Conservation (phyloP, 2,113 vertebrate species). For the Bufo gargarizans region DNA sequence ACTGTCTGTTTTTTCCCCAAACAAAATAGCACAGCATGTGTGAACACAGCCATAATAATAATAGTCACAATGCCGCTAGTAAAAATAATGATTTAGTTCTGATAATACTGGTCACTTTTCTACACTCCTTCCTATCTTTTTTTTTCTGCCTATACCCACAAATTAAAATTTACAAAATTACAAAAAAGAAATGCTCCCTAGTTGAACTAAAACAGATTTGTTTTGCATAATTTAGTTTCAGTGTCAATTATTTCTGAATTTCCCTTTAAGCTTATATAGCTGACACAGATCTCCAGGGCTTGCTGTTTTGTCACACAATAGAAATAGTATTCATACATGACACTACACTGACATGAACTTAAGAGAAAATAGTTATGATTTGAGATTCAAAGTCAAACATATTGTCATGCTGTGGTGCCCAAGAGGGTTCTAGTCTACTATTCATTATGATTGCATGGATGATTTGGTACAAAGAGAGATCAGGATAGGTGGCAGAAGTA, state of each 20-base stretch:
- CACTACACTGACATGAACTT: slow-evolving; percentile 38
- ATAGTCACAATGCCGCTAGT: too few species aligned
- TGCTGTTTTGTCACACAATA: slow-evolving; percentile 41
- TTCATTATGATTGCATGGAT: slow-evolving; percentile 43
- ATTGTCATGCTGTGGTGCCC: slow-evolving; percentile 40
- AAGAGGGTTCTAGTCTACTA: slow-evolving; percentile 17
- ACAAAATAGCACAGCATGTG: too few species aligned
- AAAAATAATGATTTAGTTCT: not conserved
- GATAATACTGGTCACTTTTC: not conserved
- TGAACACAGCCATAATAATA: too few species aligned
- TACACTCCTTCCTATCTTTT: not conserved
- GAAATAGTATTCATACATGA: slow-evolving; percentile 43
- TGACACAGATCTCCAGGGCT: slow-evolving; percentile 38
- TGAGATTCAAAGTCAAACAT: slow-evolving; percentile 40
- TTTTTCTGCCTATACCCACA: not conserved
- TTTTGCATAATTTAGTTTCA: slow-evolving; percentile 35
- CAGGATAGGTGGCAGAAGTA: slow-evolving; percentile 4
- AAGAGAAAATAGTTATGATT: slow-evolving; percentile 44
- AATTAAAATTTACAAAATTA: not conserved
- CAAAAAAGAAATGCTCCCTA: not conserved
- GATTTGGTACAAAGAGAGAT: slow-evolving; percentile 17
- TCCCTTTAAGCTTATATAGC: slow-evolving; percentile 39
- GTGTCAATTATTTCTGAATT: slow-evolving; percentile 36
- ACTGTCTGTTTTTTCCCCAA: too few species aligned
- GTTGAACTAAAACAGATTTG: slow-evolving; percentile 15